Conservation (phyloP, 2,797 vertebrate species). For the Dendrocincla fuliginosa region DNA sequence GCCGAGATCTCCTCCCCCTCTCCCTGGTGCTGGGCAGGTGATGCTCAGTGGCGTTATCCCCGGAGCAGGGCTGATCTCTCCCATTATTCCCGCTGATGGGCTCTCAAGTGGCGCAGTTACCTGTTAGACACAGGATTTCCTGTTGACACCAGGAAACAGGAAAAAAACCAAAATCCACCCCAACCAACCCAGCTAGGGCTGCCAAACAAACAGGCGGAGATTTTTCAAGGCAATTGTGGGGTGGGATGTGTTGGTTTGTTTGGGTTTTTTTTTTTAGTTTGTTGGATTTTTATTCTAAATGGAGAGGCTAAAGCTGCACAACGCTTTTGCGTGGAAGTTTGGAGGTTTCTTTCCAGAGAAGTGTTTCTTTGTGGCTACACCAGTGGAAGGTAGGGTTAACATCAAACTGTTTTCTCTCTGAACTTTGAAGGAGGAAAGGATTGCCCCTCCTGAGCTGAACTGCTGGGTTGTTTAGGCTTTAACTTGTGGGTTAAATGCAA, state of each 20-base stretch:
- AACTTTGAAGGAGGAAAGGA: neutral
- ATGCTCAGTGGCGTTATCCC: constrained; percentile 75
- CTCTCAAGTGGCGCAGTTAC: constrained; percentile 75
- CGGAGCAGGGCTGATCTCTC: constrained; percentile 79
- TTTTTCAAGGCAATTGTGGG: constrained; percentile 19
- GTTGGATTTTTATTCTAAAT: neutral
- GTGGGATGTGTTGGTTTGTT: neutral
- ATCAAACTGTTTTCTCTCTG: neutral
- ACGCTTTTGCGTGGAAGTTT: constrained; percentile 47
- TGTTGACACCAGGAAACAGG: constrained; percentile 62
- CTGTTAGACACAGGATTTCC: constrained; percentile 80
- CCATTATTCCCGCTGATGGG: constrained; percentile 77
- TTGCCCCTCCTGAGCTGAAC: constrained; percentile 12
- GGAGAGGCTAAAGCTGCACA: constrained; percentile 30
- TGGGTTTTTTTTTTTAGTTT: neutral
- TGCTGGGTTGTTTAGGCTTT: constrained; percentile 26
- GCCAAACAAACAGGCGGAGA: constrained; percentile 31
- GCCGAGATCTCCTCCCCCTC: constrained; percentile 58
- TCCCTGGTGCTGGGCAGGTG: constrained; percentile 84
- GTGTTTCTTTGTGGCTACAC: constrained; percentile 27
- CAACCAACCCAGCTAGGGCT: constrained; percentile 1
- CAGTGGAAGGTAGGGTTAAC: constrained; percentile 67
- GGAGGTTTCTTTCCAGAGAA: constrained; percentile 58
- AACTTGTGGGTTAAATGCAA: constrained; percentile 61
- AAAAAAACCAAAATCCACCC: neutral